phyloP scores from a whole-genome alignment of 2,888 invertebrate genomes.

The Trachelus tabidus region DNA sequence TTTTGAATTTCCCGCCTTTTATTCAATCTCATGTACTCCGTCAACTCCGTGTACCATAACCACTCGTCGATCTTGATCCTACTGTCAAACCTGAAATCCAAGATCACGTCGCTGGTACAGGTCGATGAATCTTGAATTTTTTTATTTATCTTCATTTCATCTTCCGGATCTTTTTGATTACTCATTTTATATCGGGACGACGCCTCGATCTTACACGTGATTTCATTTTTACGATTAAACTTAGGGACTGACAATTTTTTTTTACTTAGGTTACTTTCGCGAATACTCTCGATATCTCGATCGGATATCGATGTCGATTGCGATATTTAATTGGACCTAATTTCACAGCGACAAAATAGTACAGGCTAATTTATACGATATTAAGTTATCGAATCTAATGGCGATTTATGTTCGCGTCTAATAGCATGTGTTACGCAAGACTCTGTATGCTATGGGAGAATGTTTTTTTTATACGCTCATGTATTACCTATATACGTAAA shows the following conservation, averaged over 20 bases:
- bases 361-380: neutral
- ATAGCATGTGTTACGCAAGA: no score
- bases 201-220: neutral
- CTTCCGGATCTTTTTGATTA: neutral
- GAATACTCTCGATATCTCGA: neutral
- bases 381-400: neutral
- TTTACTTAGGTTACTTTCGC: neutral
- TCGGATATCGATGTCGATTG: neutral
- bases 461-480: neutral
- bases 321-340: neutral
- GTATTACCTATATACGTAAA: neutral
- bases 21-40: conserved; percentile 1
- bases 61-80: conserved; percentile 5
- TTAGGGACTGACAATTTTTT: neutral
- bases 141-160: neutral
- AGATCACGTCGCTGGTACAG: conserved; percentile 7
- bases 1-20: neutral
- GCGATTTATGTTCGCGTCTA: neutral
- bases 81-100: neutral
- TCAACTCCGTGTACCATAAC: conserved; percentile 11
- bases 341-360: neutral
- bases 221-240: neutral
- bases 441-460: neutral
- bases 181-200: neutral
- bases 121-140: conserved; percentile 5